These are phyloP conservation scores for Drosophila subsilvestris DNA, from an alignment of 2,888 invertebrate species.

Conservation along the genomic window DNA sequence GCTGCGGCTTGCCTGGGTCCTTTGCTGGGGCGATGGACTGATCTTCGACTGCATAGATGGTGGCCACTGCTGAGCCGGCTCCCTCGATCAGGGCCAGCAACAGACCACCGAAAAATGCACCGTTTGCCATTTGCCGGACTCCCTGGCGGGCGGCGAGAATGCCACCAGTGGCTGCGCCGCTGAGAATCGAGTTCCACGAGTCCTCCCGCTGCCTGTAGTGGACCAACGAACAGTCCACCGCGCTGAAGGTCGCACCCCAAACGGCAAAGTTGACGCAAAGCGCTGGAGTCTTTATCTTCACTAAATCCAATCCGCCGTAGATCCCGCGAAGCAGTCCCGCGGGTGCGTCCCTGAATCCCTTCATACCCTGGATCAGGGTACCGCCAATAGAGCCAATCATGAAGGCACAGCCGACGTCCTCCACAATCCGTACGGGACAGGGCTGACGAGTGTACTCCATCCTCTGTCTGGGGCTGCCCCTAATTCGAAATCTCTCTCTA, in stretches of 20 bases:
- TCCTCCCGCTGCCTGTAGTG: constrained; percentile 61
- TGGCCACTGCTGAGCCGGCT: constrained; percentile 65
- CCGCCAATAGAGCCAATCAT: constrained; percentile 69
- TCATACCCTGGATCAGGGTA: constrained; percentile 59
- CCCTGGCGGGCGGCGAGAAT: constrained; percentile 68
- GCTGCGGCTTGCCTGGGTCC: constrained; percentile 31
- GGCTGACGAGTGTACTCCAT: constrained; percentile 74
- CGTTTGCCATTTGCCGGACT: constrained; percentile 65
- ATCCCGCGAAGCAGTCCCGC: constrained; percentile 56
- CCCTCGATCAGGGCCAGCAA: constrained; percentile 69
- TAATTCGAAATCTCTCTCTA: constrained; percentile 37
- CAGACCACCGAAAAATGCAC: constrained; percentile 64
- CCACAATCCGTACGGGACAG: constrained; percentile 67
- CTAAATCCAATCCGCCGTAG: constrained; percentile 62
- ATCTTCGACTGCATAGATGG: constrained; percentile 59
- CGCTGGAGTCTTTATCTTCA: constrained; percentile 64
- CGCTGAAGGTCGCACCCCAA: constrained; percentile 70
- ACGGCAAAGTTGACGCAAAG: constrained; percentile 69
- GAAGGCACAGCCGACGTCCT: constrained; percentile 73
- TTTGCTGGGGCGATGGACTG: constrained; percentile 9
- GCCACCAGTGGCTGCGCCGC: constrained; percentile 66
- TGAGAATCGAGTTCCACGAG: constrained; percentile 66
- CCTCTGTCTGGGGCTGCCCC: background rate
- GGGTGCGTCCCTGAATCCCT: constrained; percentile 66
- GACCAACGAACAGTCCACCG: constrained; percentile 66